These are phyloP conservation scores for Oreohelix idahoensis DNA, from an alignment of 1,140 invertebrate genomes.

Conservation along the genomic window DNA sequence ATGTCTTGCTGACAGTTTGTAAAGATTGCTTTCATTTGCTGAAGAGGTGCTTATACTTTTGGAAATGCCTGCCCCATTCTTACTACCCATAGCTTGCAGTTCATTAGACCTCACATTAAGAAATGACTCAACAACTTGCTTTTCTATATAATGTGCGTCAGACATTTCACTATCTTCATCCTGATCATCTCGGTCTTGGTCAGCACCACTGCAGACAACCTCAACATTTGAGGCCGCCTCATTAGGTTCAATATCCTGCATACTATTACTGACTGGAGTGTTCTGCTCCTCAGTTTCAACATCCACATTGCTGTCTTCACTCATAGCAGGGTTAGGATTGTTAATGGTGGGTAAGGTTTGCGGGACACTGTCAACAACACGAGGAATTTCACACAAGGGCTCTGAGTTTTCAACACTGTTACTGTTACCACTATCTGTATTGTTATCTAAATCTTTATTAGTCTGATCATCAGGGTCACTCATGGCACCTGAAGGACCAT, in stretches of 20 bases:
- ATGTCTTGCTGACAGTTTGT: neutral
- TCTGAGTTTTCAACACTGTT: slow-evolving; percentile 20
- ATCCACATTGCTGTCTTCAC: slow-evolving; percentile 36
- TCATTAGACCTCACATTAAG: slow-evolving; percentile 10
- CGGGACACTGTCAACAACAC: neutral
- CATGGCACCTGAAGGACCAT: slow-evolving; percentile 1
- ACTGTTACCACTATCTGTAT: neutral
- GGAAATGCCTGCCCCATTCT: neutral
- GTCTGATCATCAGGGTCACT: slow-evolving; percentile 9
- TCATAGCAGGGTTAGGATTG: slow-evolving; percentile 26
- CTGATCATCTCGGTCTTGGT: neutral
- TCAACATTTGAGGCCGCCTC: slow-evolving; percentile 1
- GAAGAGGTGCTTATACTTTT: neutral
- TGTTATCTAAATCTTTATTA: slow-evolving; percentile 22
- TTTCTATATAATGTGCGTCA: slow-evolving; percentile 35
- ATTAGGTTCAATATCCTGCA: neutral
- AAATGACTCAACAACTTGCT: slow-evolving; percentile 37
- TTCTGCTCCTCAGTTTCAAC: slow-evolving; percentile 29
- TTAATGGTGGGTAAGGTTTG: slow-evolving; percentile 14
- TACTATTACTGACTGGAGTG: neutral
- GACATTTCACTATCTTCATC: slow-evolving; percentile 7
- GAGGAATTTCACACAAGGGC: neutral
- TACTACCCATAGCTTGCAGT: neutral
- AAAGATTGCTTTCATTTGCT: neutral
- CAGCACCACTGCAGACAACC: neutral